Conservation (phyloP, 2,888 invertebrate genomes). For the Epinotia ramella region DNA sequence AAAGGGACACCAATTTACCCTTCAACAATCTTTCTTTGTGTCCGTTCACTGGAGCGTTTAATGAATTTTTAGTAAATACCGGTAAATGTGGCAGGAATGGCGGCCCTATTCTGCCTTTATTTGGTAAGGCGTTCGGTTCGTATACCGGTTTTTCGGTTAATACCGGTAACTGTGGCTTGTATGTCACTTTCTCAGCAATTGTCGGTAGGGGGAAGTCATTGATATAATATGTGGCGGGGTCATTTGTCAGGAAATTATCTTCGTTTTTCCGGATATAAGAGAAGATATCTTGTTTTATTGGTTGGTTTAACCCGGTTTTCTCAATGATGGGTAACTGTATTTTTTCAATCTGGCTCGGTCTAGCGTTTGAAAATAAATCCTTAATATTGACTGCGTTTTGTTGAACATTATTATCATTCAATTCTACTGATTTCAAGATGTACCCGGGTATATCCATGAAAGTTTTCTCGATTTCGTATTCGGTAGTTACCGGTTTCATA, state of each 20-base stretch:
- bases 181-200: neutral
- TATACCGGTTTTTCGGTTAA: neutral
- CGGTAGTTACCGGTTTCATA: neutral
- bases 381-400: neutral
- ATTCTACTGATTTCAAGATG: constrained; percentile 2
- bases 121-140: neutral
- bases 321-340: neutral
- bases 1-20: constrained; percentile 6
- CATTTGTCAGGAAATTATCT: neutral
- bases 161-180: neutral
- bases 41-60: neutral
- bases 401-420: neutral
- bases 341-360: neutral
- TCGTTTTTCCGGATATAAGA: neutral
- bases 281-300: neutral
- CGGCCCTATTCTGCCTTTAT: neutral
- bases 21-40: constrained; percentile 15
- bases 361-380: neutral
- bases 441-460: constrained; percentile 1
- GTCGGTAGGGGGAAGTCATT: neutral
- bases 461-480: neutral
- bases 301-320: neutral
- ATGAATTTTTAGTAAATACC: neutral
- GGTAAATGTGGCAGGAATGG: neutral
- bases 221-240: neutral